Conservation (phyloP, 2,888 invertebrate species). For the Phragmatobia fuliginosa region DNA sequence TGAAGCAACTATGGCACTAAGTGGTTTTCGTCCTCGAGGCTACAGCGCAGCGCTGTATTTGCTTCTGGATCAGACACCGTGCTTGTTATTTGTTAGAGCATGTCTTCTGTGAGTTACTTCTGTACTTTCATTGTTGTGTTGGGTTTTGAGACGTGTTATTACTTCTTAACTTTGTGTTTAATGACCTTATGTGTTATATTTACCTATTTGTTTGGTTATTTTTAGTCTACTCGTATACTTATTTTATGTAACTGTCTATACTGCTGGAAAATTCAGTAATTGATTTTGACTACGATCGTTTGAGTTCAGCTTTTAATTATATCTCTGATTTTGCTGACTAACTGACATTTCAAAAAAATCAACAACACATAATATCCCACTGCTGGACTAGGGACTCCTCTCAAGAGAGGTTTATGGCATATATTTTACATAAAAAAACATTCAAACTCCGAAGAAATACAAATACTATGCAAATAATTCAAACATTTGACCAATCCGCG, state of each 20-base stretch:
- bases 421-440: no score
- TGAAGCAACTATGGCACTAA: conserved; percentile 70
- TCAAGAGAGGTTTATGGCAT: no score
- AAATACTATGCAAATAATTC: no score
- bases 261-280: neutral
- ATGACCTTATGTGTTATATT: conserved; percentile 3
- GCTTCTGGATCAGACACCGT: conserved; percentile 49
- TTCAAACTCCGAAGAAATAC: no score
- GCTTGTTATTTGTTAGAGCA: conserved; percentile 41
- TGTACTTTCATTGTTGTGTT: conserved; percentile 34
- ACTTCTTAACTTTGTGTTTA: conserved; percentile 31
- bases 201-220: neutral
- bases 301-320: no score
- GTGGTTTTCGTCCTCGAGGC: conserved; percentile 64
- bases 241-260: neutral
- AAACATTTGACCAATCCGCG: no score
- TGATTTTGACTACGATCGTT: neutral
- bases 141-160: conserved; percentile 29
- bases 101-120: conserved; percentile 40
- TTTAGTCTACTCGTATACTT: neutral
- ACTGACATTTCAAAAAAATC: no score
- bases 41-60: conserved; percentile 59
- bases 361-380: no score
- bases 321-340: no score
- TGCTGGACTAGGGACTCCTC: no score